phyloP scores from a whole-genome alignment of 1,140 invertebrate species.

The Aphaenogaster rudis region DNA sequence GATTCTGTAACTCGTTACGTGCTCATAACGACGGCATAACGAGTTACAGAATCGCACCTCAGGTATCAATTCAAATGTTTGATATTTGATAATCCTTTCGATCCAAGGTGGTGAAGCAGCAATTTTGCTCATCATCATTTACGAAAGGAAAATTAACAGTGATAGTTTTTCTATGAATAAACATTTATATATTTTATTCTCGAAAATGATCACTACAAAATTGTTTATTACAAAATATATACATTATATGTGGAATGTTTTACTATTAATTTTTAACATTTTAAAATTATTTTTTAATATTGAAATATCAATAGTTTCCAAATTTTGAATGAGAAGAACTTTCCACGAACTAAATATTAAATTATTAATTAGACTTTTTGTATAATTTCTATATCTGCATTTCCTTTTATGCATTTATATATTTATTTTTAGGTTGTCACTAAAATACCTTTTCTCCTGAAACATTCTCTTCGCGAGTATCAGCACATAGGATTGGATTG shows the following conservation, averaged over 20 bases:
- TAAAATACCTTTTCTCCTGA: constrained; percentile 97
- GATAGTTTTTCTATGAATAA: constrained; percentile 72
- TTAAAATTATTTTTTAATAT: background rate
- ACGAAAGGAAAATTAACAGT: constrained; percentile 81
- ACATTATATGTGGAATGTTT: background rate
- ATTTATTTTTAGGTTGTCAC: constrained; percentile 92
- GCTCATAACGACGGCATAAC: too few relatives aligned
- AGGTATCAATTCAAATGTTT: background rate
- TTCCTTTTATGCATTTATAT: background rate
- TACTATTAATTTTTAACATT: background rate
- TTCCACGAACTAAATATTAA: background rate
- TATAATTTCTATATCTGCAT: background rate
- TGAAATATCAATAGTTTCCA: background rate
- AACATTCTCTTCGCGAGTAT: constrained; percentile 98
- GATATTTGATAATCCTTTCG: constrained; percentile 74
- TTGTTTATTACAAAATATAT: constrained; percentile 20
- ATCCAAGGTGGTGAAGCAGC: constrained; percentile 82
- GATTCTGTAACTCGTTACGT: too few relatives aligned
- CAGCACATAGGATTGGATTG: constrained; percentile 99
- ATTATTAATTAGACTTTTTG: constrained; percentile 5
- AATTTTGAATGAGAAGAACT: background rate
- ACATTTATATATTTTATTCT: constrained; percentile 56
- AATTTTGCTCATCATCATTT: constrained; percentile 81
- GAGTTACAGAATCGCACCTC: too few relatives aligned
- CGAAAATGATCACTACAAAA: constrained; percentile 65